Conservation (phyloP, 2,113 vertebrate genomes). For the Aplodontia rufa region DNA sequence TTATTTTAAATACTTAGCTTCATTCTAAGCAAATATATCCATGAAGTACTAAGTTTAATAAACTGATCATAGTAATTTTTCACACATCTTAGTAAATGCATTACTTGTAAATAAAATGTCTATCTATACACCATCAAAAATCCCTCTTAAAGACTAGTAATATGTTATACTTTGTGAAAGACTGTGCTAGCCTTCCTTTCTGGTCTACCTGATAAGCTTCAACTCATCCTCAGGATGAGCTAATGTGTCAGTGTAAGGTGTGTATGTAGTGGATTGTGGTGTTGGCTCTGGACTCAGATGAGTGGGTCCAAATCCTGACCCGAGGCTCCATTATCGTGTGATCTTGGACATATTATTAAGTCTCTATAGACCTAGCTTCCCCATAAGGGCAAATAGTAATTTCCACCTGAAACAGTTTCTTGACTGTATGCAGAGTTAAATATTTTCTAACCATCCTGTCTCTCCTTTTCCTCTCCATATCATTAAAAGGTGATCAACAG, state of each 20-base stretch:
- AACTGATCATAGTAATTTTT: neutral
- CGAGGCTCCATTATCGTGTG: neutral
- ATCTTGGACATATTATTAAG: neutral
- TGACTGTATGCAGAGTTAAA: neutral
- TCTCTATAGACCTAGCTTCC: neutral
- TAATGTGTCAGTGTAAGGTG: too few species aligned
- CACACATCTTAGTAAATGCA: neutral
- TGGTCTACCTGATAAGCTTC: too few species aligned
- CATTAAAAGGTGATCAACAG: neutral
- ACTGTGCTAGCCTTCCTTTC: neutral
- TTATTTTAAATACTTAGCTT: neutral
- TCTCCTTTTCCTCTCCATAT: neutral
- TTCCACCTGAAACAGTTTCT: neutral
- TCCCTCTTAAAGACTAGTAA: neutral
- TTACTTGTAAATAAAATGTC: neutral
- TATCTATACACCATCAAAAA: neutral
- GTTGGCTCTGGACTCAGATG: neutral
- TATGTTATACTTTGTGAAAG: neutral
- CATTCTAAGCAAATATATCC: neutral
- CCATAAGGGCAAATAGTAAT: neutral
- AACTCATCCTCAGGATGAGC: neutral
- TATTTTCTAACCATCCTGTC: neutral
- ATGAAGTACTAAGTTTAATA: neutral
- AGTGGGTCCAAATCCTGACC: neutral
- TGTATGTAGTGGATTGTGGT: neutral